phyloP scores from a whole-genome alignment of 2,113 vertebrate species.

The Planiliza haematocheilus region DNA sequence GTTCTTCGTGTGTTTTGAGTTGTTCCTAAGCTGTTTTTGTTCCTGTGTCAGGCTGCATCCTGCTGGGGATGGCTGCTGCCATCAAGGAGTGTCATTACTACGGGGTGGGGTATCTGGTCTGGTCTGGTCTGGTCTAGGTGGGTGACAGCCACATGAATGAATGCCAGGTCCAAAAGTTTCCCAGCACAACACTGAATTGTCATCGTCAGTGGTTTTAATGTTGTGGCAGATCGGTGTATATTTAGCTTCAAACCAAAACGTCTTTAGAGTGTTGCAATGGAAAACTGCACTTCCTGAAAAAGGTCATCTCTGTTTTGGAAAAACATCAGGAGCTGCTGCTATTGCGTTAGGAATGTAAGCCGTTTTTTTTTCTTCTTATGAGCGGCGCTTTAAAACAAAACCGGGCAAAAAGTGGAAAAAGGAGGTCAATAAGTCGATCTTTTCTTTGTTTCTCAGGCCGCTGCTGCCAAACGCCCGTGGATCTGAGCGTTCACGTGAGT shows the following conservation, averaged over 20 bases:
- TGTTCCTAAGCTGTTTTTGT: too few relatives aligned
- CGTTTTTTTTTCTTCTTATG: neutral
- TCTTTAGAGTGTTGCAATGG: conserved; percentile 23
- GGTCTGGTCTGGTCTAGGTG: too few relatives aligned
- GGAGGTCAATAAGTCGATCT: conserved; percentile 19
- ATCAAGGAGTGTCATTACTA: too few relatives aligned
- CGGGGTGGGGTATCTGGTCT: too few relatives aligned
- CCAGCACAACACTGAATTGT: too few relatives aligned
- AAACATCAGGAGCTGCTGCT: conserved; percentile 32
- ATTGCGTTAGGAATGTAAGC: conserved; percentile 35
- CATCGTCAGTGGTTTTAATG: too few relatives aligned
- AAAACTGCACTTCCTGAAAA: conserved; percentile 28
- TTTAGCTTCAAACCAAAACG: conserved; percentile 1
- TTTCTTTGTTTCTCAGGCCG: neutral
- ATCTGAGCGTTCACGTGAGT: neutral
- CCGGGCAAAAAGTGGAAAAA: conserved; percentile 32
- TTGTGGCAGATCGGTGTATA: neutral
- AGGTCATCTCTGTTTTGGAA: conserved; percentile 62
- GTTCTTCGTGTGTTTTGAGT: too few relatives aligned
- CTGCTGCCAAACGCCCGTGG: conserved; percentile 9
- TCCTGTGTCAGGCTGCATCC: too few relatives aligned
- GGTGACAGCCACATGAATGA: too few relatives aligned
- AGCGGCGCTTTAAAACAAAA: conserved; percentile 20
- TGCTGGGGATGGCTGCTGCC: too few relatives aligned
- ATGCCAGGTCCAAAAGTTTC: too few relatives aligned